A percentile compares a stretch with the other conserved stretches of the same genome.
Conservation (phyloP, 2,113 vertebrate species). For the Enhydra lutris region DNA sequence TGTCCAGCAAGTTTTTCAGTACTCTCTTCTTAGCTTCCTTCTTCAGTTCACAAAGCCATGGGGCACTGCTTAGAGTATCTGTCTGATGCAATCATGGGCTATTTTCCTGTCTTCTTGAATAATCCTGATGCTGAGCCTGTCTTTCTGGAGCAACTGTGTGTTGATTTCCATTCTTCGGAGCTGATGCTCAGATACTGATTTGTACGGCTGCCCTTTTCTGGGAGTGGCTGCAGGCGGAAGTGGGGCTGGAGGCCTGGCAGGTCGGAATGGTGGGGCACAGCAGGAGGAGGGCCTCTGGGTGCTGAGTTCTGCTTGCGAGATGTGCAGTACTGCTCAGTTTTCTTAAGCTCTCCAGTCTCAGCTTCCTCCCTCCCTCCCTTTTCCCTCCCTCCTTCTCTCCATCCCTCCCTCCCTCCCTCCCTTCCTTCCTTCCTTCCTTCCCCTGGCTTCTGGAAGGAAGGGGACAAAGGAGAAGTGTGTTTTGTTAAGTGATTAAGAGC, state of each 20-base stretch:
- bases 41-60: neutral
- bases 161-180: neutral
- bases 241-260: neutral
- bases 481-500: neutral
- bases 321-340: neutral
- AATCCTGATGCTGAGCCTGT: neutral
- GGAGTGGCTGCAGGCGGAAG: neutral
- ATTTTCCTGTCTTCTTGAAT: neutral
- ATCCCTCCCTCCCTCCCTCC: neutral
- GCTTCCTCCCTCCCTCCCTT: neutral
- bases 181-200: neutral
- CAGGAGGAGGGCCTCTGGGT: neutral
- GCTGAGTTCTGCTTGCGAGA: neutral
- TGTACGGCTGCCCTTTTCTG: neutral
- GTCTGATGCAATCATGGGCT: neutral
- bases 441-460: too few species aligned
- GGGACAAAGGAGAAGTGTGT: neutral
- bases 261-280: neutral
- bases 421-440: neutral
- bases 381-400: too few species aligned
- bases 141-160: neutral
- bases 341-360: neutral
- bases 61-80: neutral
- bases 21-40: conserved; percentile 50
- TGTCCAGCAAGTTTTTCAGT: conserved; percentile 54